phyloP scores from a whole-genome alignment of 1,140 invertebrate species.

The Lucilia cuprina region DNA sequence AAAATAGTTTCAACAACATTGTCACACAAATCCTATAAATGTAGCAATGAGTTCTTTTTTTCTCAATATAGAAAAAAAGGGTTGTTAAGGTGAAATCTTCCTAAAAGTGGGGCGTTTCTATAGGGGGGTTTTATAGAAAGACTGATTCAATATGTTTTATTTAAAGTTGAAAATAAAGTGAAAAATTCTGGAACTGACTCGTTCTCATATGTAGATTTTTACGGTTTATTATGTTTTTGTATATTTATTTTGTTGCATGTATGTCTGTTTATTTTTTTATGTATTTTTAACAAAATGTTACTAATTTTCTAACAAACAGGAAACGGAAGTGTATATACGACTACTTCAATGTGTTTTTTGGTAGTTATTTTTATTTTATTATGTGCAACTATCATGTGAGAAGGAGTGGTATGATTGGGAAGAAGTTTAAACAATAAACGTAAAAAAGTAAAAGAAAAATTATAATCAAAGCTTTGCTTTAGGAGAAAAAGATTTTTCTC shows the following conservation, averaged over 20 bases:
- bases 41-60: too few relatives aligned
- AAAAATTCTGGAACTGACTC: not conserved
- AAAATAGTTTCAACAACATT: slow-evolving; percentile 11
- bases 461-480: too few relatives aligned
- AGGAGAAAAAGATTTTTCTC: too few relatives aligned
- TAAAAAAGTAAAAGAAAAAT: too few relatives aligned
- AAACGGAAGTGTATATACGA: slow-evolving; percentile 29
- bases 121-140: not conserved
- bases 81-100: not conserved
- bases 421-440: too few relatives aligned
- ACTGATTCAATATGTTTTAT: not conserved
- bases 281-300: slow-evolving; percentile 26
- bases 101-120: not conserved
- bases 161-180: not conserved
- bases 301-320: slow-evolving; percentile 29
- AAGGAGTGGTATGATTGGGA: too few relatives aligned
- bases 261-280: not conserved
- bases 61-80: not conserved
- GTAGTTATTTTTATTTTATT: not conserved
- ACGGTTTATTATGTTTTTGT: slow-evolving; percentile 6
- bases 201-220: slow-evolving; percentile 8
- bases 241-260: not conserved
- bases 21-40: not conserved
- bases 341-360: not conserved
- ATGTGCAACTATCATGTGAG: too few relatives aligned